A percentile compares a stretch with the other conserved stretches of the same genome.
These are phyloP conservation scores for Luffia ferchaultella DNA, from an alignment of 2,888 invertebrate species.

Conservation along the genomic window DNA sequence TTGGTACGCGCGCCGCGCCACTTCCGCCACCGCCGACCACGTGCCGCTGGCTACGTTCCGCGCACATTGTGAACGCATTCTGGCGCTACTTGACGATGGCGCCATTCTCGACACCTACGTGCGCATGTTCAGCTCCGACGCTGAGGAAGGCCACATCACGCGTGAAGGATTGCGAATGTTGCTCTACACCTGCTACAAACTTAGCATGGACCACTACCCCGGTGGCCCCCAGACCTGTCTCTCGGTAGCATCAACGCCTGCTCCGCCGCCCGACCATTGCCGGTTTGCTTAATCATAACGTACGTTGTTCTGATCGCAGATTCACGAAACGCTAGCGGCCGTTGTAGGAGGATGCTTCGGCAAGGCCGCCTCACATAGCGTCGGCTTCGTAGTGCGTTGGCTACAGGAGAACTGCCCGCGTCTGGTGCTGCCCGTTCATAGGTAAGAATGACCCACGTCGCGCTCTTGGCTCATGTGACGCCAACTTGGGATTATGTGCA, in stretches of 20 bases:
- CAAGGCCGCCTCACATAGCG: constrained; percentile 75
- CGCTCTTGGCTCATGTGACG: too few relatives aligned
- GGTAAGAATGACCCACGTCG: constrained; percentile 33
- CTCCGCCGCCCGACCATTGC: constrained; percentile 1
- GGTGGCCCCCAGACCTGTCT: constrained; percentile 73
- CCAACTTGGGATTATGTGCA: too few relatives aligned
- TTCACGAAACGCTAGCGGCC: constrained; percentile 75
- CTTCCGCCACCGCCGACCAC: constrained; percentile 64
- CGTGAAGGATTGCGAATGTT: constrained; percentile 72
- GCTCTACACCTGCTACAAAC: constrained; percentile 77
- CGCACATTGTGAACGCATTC: constrained; percentile 74
- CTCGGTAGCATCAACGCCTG: constrained; percentile 33
- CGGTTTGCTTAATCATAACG: too few relatives aligned
- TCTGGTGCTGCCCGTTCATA: constrained; percentile 78
- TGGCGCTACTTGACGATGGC: constrained; percentile 64
- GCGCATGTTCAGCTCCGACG: constrained; percentile 66
- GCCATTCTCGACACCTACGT: constrained; percentile 75
- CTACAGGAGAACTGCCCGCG: constrained; percentile 80
- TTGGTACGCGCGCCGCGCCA: constrained; percentile 67
- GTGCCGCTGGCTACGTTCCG: constrained; percentile 72
- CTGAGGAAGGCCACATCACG: constrained; percentile 65
- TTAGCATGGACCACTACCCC: constrained; percentile 82
- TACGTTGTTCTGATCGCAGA: constrained; percentile 31
- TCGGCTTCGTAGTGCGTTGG: constrained; percentile 77
- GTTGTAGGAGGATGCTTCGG: constrained; percentile 85